Base-by-base conservation (phyloP, 37 sponge, comb jelly and placozoan genomes). In the Theonella swinhoei region DNA sequence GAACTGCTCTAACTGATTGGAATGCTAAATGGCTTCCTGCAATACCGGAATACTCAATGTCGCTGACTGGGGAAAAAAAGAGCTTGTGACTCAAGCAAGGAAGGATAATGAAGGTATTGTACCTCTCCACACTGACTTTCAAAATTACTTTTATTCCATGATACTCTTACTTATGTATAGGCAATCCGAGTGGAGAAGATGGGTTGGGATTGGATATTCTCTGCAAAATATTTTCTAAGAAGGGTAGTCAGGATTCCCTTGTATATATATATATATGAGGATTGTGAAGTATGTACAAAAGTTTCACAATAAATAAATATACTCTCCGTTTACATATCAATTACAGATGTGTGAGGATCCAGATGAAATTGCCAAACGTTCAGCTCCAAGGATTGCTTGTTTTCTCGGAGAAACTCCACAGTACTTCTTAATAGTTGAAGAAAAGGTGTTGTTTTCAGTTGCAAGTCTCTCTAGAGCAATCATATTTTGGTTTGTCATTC, bases 11-110 rank as follows among this genome's bases (percentile, higher is more conserved):
- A 9, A 63, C 7, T n/a, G 67, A 64, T 41, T 67, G 68, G 68
- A 9, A 11, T n/a, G 34, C 64, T 5, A 66, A 79, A 66, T 79
- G 68, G 67, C 31, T 59, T 35, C 80, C 80, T 37, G 80, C 80
- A 20, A 79, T 79, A 24, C 68, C 65, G 37, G 59, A 64, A 30
- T 66, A 70, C 32, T 31, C 71, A 22, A 70, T n/a, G 26, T 2
- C 64, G 1, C n/a, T n/a, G n/a, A 5, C 64, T 5, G 64, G 64
- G 26, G 26, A 63, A 5, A n/a, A n/a, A 30, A 30, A 30, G 8
- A 24, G 2, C 33, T 5, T 37, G 39, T 70, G 24, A 3, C 30
- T 24, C 72, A 70, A 28, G 72, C 72, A n/a, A 28, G 31, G 72
- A 70, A 34, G 39, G 72, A 70, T 70, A 32, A 70, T 70, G 72